Percentiles rank a stretch among this genome's conserved stretches.
Conservation (phyloP, 2,797 vertebrate species). For the Onychomys leucogaster region DNA sequence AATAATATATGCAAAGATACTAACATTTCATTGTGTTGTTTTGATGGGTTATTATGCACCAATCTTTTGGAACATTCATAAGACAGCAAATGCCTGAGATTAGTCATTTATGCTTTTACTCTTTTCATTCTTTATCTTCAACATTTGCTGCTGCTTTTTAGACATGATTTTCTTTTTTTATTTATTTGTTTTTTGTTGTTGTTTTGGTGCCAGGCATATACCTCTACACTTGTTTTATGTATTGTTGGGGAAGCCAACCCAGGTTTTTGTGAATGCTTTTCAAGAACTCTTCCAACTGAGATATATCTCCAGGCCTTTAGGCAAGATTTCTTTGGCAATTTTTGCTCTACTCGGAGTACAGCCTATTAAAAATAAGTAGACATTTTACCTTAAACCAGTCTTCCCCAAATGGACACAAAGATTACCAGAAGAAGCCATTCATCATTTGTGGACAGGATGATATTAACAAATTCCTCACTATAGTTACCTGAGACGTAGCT, state of each 20-base stretch:
- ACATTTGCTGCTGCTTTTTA: not conserved
- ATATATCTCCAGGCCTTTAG: not conserved
- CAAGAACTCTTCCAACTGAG: not conserved
- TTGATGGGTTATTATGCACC: not conserved
- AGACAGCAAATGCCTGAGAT: not conserved
- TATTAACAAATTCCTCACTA: not conserved
- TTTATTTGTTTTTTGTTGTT: not conserved
- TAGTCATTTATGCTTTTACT: not conserved
- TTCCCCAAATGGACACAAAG: not conserved
- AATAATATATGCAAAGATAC: not conserved
- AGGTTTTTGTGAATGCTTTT: not conserved
- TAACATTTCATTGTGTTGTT: not conserved
- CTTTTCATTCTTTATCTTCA: not conserved
- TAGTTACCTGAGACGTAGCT: not conserved
- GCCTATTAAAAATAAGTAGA: slow-evolving; percentile 17
- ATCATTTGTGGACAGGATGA: not conserved
- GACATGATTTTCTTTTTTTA: not conserved
- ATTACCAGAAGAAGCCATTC: not conserved
- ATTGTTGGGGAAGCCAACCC: not conserved
- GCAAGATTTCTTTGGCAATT: not conserved
- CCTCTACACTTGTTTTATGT: not conserved
- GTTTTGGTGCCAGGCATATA: not conserved
- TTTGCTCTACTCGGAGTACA: not conserved
- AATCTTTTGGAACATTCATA: not conserved
- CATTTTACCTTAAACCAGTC: not conserved